Conservation (phyloP, 2,113 vertebrate species). For the Nothoprocta pentlandii region DNA sequence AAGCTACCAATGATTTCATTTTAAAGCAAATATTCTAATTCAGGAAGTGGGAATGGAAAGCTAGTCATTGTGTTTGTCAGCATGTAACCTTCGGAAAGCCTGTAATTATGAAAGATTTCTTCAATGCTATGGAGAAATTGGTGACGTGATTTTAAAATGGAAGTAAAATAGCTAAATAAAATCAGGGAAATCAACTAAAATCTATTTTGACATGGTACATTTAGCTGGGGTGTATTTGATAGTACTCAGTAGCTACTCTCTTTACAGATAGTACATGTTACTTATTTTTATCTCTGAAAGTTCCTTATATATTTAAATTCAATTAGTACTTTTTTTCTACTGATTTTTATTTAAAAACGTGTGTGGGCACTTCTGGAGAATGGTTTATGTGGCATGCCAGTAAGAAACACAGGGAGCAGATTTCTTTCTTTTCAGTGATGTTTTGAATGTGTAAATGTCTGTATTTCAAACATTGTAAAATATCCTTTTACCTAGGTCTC, state of each 20-base stretch:
- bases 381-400: background rate
- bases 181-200: background rate
- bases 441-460: background rate
- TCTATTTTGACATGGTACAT: background rate
- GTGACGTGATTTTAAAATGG: background rate
- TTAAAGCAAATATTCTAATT: conserved; percentile 60
- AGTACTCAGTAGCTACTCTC: background rate
- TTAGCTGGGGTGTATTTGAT: background rate
- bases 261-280: background rate
- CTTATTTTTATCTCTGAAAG: background rate
- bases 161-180: background rate
- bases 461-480: background rate
- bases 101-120: background rate
- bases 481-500: background rate
- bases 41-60: conserved; percentile 1
- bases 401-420: background rate
- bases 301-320: background rate
- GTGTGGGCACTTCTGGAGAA: background rate
- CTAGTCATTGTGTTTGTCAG: background rate
- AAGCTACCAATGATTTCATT: conserved; percentile 67
- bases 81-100: background rate
- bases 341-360: background rate
- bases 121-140: background rate
- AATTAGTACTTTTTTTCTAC: background rate
- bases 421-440: background rate